Base-by-base conservation (phyloP, 2,888 invertebrate genomes). In the Rotaria socialis region DNA sequence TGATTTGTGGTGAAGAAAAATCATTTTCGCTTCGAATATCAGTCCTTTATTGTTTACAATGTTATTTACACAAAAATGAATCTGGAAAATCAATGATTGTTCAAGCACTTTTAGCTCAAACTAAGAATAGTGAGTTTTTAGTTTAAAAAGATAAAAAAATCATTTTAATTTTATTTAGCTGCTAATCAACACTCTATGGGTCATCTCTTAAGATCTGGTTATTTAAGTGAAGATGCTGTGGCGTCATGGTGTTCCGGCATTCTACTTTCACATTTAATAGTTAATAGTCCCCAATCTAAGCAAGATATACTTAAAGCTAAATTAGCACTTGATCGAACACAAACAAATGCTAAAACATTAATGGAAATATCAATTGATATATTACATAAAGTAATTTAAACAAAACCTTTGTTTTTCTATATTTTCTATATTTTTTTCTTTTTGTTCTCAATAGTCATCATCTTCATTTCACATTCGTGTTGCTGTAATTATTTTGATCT, bases 191-290 rank as follows among this genome's bases (percentile, higher is more conserved):
- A 80, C 47, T 47, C 80, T 2, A 14, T 80, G 1, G 80, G 80
- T 75, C 75, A 75, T 75, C 24, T 75, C 19, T 43, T 75, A 43
- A 75, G 43, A 11, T 22, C 43, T 75, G 75, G 75, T 47, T 80
- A 80, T 80, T 74, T 80, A 24, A 80, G 67, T 74, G 55, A 86
- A 80, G 97, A 97, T 90, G 93, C 95, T 0, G 92, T 96, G 47
- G 95, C 96, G 52, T 96, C 95, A 91, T 99, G 99, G 99, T 96
- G 97, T 92, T 95, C 96, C 0, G 94, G 96, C 0, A 95, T 96
- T 0, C 95, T 96, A 0, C 92, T 99, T 47, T 94, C 95, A 90
- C 96, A 99, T 90, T 94, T 95, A 0, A 92, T 99, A 41, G 94
- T 95, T 11, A 96, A 96, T 87, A 96, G 96, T 90, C 89, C 89